phyloP scores from a whole-genome alignment of 2,113 vertebrate genomes.

The Channa argus region DNA sequence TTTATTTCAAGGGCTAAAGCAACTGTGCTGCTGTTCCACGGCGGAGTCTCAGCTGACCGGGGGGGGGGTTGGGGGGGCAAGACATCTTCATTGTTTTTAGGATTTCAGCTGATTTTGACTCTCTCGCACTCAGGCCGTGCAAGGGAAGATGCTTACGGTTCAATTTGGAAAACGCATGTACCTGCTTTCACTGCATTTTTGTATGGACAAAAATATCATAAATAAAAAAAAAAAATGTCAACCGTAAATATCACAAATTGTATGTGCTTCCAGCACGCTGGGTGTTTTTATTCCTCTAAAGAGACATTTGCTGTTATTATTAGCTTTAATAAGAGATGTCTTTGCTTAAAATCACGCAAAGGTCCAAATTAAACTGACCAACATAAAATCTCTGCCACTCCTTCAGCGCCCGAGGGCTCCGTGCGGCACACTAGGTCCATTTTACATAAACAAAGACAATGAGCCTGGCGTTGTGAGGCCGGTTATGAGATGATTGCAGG shows the following conservation, averaged over 20 bases:
- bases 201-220: too few species aligned
- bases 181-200: too few species aligned
- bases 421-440: constrained; percentile 8
- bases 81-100: constrained; percentile 30
- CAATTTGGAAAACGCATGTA: too few species aligned
- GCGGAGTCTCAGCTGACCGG: constrained; percentile 59
- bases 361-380: constrained; percentile 60
- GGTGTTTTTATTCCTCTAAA: constrained; percentile 6
- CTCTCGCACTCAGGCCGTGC: not conserved
- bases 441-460: constrained; percentile 74
- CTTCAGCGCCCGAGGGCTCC: constrained; percentile 39
- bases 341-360: constrained; percentile 42
- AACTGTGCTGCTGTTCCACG: constrained; percentile 60
- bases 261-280: constrained; percentile 2
- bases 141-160: too few species aligned
- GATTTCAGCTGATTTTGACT: constrained; percentile 15
- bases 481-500: constrained; percentile 76
- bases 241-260: not conserved
- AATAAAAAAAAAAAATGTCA: too few species aligned
- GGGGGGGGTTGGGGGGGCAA: constrained; percentile 35
- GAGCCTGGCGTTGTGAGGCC: constrained; percentile 55
- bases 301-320: constrained; percentile 63
- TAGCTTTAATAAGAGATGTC: constrained; percentile 36
- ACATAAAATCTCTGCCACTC: constrained; percentile 57
- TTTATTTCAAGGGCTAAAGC: constrained; percentile 69